Evolutionary conservation across 2,113 vertebrate species (phyloP).

Genomic region (Gadus chalcogrammus): DNA sequence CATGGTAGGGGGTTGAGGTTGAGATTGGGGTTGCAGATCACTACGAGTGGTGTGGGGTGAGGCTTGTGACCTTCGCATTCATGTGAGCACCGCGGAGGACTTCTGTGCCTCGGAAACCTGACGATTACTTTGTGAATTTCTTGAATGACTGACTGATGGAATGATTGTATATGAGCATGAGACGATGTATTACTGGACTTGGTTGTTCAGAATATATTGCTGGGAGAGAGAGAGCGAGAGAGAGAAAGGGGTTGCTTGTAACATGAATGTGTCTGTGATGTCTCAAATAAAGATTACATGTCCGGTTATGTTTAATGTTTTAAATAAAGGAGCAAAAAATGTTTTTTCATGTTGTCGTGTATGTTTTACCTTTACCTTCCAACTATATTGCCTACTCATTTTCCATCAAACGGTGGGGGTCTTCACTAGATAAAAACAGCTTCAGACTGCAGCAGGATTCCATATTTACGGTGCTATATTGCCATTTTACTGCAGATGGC

Average conservation of each 20-base stretch:
- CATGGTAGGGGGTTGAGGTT: background rate
- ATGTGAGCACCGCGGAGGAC: slow-evolving; percentile 37
- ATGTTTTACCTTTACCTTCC: too few species aligned
- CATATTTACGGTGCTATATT: too few species aligned
- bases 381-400: too few species aligned
- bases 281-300: slow-evolving; percentile 59
- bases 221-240: slow-evolving; percentile 39
- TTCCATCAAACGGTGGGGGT: too few species aligned
- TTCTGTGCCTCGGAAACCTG: slow-evolving; percentile 43
- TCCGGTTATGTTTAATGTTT: slow-evolving; percentile 60
- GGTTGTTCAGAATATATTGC: slow-evolving; percentile 33
- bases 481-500: too few species aligned
- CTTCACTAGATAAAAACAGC: too few species aligned
- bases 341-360: background rate
- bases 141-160: slow-evolving; percentile 57
- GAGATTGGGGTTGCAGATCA: background rate
- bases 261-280: slow-evolving; percentile 33
- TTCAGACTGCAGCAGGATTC: too few species aligned
- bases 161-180: slow-evolving; percentile 51
- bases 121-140: slow-evolving; percentile 46
- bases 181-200: slow-evolving; percentile 18
- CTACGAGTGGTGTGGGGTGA: slow-evolving; percentile 24
- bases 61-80: slow-evolving; percentile 39
- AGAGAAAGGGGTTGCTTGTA: slow-evolving; percentile 24
- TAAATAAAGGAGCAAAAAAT: slow-evolving; percentile 68